phyloP scores from a whole-genome alignment of 2,888 invertebrate species.

The Cheiracanthium punctorium region DNA sequence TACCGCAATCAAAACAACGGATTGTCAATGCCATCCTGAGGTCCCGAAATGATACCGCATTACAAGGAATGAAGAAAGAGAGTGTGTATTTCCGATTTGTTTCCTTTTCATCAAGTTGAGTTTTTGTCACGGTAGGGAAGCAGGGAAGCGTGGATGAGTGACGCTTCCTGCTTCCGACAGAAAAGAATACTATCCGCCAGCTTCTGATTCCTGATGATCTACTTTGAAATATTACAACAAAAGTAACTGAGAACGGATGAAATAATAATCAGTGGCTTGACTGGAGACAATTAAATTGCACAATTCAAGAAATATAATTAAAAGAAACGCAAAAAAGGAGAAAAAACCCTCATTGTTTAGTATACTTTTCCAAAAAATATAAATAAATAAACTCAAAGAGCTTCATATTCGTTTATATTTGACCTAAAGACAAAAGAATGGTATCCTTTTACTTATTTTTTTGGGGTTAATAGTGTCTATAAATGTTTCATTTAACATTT shows the following conservation, averaged over 20 bases:
- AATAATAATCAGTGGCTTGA: too few relatives aligned
- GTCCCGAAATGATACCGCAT: not conserved
- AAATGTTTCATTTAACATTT: too few relatives aligned
- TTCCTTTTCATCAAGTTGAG: conserved; percentile 13
- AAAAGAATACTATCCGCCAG: not conserved
- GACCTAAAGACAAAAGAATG: too few relatives aligned
- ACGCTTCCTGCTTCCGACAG: conserved; percentile 39
- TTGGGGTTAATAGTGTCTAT: too few relatives aligned
- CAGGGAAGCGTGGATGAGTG: conserved; percentile 27
- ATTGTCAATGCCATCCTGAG: conserved; percentile 19
- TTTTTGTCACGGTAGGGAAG: conserved; percentile 9
- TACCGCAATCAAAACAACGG: not conserved
- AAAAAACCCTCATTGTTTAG: too few relatives aligned
- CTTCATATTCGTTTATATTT: too few relatives aligned
- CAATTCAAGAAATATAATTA: too few relatives aligned
- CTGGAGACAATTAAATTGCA: too few relatives aligned
- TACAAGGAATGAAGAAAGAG: not conserved
- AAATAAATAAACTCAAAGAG: too few relatives aligned
- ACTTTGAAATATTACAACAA: not conserved
- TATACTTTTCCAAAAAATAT: too few relatives aligned
- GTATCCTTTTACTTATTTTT: too few relatives aligned
- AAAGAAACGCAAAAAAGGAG: too few relatives aligned
- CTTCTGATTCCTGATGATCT: not conserved
- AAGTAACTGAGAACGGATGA: not conserved
- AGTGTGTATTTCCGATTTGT: not conserved